Evolutionary conservation across 2,888 invertebrate genomes (phyloP).

Genomic region (Steinernema hermaphroditum): DNA sequence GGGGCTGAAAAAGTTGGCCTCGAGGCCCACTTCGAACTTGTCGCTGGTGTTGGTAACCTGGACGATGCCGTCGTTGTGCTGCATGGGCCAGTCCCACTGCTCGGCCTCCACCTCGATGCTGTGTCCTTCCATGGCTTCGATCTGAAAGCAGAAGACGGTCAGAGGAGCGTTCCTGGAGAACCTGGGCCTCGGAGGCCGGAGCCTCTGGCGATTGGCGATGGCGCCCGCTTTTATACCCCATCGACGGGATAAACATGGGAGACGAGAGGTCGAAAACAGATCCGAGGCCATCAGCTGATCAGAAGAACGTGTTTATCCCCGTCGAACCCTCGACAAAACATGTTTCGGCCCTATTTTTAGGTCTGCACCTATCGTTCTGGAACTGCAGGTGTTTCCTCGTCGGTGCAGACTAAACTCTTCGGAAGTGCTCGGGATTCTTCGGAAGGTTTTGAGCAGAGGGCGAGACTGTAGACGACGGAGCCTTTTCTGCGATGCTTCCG

Average conservation of each 20-base stretch:
- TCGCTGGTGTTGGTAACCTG: constrained; percentile 34
- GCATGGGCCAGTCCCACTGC: constrained; percentile 39
- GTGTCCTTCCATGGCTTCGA: not conserved
- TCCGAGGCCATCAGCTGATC: constrained; percentile 25
- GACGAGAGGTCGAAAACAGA: constrained; percentile 20
- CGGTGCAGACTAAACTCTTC: too few relatives aligned
- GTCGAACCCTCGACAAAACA: too few relatives aligned
- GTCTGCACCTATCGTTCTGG: too few relatives aligned
- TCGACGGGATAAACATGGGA: constrained; percentile 3
- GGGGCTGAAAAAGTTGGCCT: constrained; percentile 36
- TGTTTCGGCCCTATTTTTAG: too few relatives aligned
- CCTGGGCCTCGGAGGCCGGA: too few relatives aligned
- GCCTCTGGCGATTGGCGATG: too few relatives aligned
- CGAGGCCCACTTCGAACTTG: constrained; percentile 38
- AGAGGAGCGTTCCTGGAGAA: not conserved
- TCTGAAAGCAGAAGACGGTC: not conserved
- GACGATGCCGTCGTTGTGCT: constrained; percentile 38
- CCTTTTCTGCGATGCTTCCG: too few relatives aligned
- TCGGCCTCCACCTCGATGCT: constrained; percentile 7
- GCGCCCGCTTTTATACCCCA: not conserved
- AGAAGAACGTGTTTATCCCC: constrained; percentile 14
- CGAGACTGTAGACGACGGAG: too few relatives aligned
- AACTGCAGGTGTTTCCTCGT: too few relatives aligned
- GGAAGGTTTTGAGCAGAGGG: too few relatives aligned
- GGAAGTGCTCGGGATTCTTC: too few relatives aligned